phyloP scores from a whole-genome alignment of 2,113 vertebrate genomes.

The Petroica traversi region DNA sequence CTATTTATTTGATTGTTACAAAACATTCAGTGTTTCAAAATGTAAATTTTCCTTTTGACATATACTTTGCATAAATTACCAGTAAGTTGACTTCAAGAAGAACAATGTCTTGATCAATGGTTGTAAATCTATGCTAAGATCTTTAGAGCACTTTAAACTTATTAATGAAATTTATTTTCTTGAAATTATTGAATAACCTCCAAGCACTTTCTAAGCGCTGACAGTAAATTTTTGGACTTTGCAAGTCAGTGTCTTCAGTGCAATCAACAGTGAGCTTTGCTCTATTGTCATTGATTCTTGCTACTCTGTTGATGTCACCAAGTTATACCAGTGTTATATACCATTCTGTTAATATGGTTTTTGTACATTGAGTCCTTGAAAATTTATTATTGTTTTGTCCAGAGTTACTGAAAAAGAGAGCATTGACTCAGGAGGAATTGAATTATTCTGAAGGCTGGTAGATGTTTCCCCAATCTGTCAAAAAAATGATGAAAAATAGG shows the following conservation, averaged over 20 bases:
- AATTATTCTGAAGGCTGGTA: constrained; percentile 17
- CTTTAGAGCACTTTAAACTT: not conserved
- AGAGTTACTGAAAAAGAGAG: not conserved
- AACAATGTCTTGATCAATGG: constrained; percentile 41
- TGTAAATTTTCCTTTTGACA: constrained; percentile 13
- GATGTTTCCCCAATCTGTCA: constrained; percentile 21
- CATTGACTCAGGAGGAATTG: not conserved
- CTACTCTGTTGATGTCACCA: not conserved
- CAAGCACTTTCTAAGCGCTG: not conserved
- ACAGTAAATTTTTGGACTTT: not conserved
- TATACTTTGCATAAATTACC: not conserved
- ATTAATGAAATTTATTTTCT: not conserved
- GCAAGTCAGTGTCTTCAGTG: not conserved
- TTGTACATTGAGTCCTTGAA: not conserved
- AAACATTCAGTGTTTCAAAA: not conserved
- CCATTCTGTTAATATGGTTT: not conserved
- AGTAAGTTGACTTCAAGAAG: constrained; percentile 12
- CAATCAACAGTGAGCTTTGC: not conserved
- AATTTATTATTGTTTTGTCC: not conserved
- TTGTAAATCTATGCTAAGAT: constrained; percentile 3
- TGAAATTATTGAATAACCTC: not conserved
- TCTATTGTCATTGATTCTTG: not conserved
- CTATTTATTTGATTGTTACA: not conserved
- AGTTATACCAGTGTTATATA: not conserved
- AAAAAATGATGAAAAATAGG: constrained; percentile 11